These are phyloP conservation scores for Ictalurus furcatus DNA, from an alignment of 2,113 vertebrate species.

Conservation along the genomic window DNA sequence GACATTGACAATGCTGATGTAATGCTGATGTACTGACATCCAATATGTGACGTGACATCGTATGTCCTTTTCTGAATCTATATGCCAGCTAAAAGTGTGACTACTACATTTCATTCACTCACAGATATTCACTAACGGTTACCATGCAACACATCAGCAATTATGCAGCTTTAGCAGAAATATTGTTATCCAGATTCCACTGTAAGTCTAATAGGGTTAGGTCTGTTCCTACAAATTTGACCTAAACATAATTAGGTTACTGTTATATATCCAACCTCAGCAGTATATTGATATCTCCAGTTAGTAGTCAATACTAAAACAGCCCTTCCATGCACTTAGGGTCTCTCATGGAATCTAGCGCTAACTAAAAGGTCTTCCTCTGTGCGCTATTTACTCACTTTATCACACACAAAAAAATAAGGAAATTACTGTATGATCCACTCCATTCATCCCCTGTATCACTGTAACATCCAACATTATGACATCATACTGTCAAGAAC, in stretches of 20 bases:
- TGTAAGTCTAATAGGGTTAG: neutral
- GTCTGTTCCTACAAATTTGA: neutral
- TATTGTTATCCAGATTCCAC: neutral
- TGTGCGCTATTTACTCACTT: neutral
- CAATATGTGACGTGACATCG: constrained; percentile 3
- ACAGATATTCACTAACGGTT: neutral
- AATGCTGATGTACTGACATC: constrained; percentile 33
- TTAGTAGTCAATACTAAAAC: constrained; percentile 30
- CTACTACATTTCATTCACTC: neutral
- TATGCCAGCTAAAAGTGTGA: constrained; percentile 1
- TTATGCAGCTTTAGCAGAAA: neutral
- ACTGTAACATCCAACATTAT: neutral
- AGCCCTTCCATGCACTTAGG: neutral
- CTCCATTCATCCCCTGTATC: neutral
- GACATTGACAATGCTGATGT: constrained; percentile 23
- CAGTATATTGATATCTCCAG: neutral
- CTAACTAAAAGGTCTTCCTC: neutral
- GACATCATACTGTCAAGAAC: neutral
- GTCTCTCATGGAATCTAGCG: neutral
- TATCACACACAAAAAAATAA: neutral
- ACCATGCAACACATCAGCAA: neutral
- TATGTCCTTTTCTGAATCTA: constrained; percentile 1
- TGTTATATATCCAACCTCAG: neutral
- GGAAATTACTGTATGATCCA: constrained; percentile 10
- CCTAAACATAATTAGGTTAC: neutral